Percentiles rank a stretch among this genome's conserved stretches.
phyloP scores from a whole-genome alignment of 2,113 vertebrate genomes.

The Cololabis saira region DNA sequence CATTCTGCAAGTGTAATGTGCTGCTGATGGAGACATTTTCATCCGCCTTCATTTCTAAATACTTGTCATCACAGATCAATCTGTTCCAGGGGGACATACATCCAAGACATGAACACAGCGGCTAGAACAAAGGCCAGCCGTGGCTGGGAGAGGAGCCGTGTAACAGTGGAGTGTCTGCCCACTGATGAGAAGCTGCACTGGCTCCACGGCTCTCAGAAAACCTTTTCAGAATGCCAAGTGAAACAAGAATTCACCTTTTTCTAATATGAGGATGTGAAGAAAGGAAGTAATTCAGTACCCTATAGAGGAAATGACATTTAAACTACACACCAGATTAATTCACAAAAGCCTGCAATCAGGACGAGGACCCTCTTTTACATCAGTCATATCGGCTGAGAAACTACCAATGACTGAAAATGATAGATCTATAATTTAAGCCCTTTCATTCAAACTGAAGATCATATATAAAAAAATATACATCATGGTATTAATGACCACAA shows the following conservation, averaged over 20 bases:
- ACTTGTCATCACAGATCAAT: conserved; percentile 6
- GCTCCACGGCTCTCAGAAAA: conserved; percentile 9
- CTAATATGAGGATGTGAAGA: no score
- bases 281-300: no score
- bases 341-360: no score
- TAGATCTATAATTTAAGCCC: no score
- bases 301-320: no score
- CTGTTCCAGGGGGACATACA: background rate
- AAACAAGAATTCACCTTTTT: background rate
- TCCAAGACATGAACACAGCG: background rate
- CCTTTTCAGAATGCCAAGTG: conserved; percentile 5
- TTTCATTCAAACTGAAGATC: no score
- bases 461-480: background rate
- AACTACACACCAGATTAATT: no score
- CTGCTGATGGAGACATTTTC: conserved; percentile 26
- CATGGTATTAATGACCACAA: background rate
- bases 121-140: background rate
- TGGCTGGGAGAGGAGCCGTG: background rate
- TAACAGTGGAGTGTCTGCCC: background rate
- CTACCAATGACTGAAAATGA: no score
- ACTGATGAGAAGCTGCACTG: conserved; percentile 18
- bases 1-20: conserved; percentile 3
- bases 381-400: no score
- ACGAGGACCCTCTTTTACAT: no score
- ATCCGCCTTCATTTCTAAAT: conserved; percentile 6